phyloP scores from a whole-genome alignment of 1,140 invertebrate species.

The Portunus trituberculatus region DNA sequence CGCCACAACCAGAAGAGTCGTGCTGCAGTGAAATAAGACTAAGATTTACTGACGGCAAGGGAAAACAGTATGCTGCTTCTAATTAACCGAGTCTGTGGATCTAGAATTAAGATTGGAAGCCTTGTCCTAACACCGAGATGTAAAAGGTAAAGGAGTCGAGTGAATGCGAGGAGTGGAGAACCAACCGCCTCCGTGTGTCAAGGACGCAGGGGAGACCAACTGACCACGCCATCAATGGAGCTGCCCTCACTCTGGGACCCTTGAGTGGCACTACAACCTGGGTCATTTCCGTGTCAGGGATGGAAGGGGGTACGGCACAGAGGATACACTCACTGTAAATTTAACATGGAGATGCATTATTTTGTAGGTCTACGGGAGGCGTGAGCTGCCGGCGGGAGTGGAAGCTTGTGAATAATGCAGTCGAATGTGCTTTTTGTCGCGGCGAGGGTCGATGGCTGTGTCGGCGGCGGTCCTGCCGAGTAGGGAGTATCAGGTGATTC shows the following conservation, averaged over 20 bases:
- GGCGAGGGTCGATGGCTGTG: constrained; percentile 8
- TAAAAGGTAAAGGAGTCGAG: neutral
- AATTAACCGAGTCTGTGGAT: neutral
- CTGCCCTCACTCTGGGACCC: neutral
- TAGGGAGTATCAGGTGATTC: neutral
- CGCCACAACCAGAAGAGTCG: neutral
- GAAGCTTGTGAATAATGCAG: constrained; percentile 50
- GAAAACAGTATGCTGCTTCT: constrained; percentile 22
- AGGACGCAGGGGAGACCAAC: neutral
- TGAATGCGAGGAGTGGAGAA: neutral
- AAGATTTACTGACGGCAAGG: neutral
- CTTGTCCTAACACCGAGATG: neutral
- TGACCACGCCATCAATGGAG: constrained; percentile 42
- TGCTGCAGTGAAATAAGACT: neutral
- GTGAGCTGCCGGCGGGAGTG: constrained; percentile 46
- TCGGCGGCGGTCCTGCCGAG: neutral
- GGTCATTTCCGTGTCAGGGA: constrained; percentile 37
- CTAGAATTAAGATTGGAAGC: neutral
- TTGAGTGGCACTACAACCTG: constrained; percentile 24
- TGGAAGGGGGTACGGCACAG: neutral
- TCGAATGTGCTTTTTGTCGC: constrained; percentile 36
- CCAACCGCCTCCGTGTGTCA: neutral
- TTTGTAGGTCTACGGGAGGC: constrained; percentile 57
- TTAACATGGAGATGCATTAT: constrained; percentile 59
- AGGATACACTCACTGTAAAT: constrained; percentile 39